These are phyloP conservation scores for Benthosema pterotum DNA, from an alignment of 2,797 vertebrate genomes.

Conservation along the genomic window DNA sequence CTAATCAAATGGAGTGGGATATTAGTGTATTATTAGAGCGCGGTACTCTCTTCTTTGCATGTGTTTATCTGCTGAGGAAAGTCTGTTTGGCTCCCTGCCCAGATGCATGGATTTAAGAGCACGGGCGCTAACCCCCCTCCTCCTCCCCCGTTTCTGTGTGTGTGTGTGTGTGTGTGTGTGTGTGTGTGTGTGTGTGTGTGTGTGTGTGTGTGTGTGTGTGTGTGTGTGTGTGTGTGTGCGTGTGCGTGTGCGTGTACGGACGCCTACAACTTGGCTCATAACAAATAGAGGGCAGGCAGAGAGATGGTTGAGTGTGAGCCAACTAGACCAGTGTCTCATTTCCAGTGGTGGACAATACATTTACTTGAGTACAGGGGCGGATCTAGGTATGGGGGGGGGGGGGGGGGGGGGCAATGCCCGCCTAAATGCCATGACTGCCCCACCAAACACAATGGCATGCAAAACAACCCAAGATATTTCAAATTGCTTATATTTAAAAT, in stretches of 20 bases:
- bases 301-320: no score
- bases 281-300: background rate
- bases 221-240: constrained; percentile 8
- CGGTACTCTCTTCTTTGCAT: constrained; percentile 45
- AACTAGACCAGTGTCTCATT: no score
- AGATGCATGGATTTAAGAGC: constrained; percentile 74
- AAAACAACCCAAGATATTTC: no score
- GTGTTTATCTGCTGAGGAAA: constrained; percentile 67
- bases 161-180: constrained; percentile 6
- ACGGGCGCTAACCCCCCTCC: constrained; percentile 25
- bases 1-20: constrained; percentile 67
- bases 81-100: constrained; percentile 70
- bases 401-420: no score
- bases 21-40: constrained; percentile 59
- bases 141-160: constrained; percentile 39
- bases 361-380: no score
- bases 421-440: no score
- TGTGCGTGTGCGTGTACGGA: background rate
- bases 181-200: constrained; percentile 13
- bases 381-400: no score
- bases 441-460: no score
- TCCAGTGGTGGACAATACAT: no score
- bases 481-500: no score
- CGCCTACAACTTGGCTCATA: background rate
- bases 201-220: constrained; percentile 15